Percentiles rank a stretch among this genome's conserved stretches.
Evolutionary conservation across 2,113 vertebrate species (phyloP).

Genomic region (Scytalopus superciliaris): DNA sequence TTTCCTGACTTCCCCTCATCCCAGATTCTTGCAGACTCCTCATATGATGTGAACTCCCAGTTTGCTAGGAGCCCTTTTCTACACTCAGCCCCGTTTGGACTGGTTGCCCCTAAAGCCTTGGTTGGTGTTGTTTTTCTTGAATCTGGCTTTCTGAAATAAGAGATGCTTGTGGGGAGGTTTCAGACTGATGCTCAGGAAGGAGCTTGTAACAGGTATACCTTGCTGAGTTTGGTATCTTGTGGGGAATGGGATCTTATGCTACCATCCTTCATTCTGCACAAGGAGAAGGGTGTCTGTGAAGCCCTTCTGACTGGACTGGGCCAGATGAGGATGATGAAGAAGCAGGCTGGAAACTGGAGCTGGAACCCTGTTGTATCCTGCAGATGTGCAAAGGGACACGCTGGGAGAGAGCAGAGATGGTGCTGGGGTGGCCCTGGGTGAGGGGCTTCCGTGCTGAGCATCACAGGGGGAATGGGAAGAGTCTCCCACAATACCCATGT

Average conservation of each 20-base stretch:
- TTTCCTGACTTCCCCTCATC: not conserved
- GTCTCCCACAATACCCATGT: rapidly evolving
- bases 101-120: not conserved
- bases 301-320: not conserved
- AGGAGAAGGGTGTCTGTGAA: not conserved
- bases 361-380: not conserved
- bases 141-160: not conserved
- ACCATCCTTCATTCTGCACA: rapidly evolving
- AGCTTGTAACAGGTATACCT: not conserved
- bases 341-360: not conserved
- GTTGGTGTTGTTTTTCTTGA: not conserved
- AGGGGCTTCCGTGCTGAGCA: not conserved
- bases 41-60: not conserved
- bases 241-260: not conserved
- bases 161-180: not conserved
- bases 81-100: not conserved
- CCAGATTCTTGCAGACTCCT: not conserved
- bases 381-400: not conserved
- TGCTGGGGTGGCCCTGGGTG: not conserved
- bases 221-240: not conserved
- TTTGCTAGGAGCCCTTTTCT: not conserved
- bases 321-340: not conserved
- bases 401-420: not conserved
- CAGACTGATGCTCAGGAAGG: not conserved
- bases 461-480: not conserved